A percentile compares a stretch with the other conserved stretches of the same genome.
Conservation (phyloP, 1,140 invertebrate genomes). For the Bombus sibiricus region DNA sequence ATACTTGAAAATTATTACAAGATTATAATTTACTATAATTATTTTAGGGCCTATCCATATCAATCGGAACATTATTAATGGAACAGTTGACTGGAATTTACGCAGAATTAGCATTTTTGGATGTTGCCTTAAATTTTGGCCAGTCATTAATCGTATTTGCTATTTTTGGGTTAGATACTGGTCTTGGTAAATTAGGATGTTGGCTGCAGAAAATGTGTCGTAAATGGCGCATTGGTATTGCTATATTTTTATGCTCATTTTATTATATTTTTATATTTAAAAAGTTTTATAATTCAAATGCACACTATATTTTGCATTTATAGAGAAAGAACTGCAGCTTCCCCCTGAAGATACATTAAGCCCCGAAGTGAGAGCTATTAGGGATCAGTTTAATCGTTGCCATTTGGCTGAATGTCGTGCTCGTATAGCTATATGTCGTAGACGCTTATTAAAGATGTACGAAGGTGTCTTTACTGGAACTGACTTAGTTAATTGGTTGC, state of each 20-base stretch:
- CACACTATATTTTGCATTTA: conserved; percentile 20
- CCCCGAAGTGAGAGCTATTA: conserved; percentile 90
- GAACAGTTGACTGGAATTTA: conserved; percentile 94
- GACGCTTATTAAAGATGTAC: conserved; percentile 89
- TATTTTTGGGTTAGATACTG: conserved; percentile 93
- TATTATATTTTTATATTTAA: neutral
- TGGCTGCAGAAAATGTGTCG: conserved; percentile 73
- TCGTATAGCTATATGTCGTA: conserved; percentile 87
- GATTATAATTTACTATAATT: conserved; percentile 11
- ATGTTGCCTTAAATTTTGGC: conserved; percentile 94
- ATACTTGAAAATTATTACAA: conserved; percentile 7
- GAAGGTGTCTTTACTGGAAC: conserved; percentile 91
- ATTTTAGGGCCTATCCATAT: conserved; percentile 89
- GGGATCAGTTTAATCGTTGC: conserved; percentile 94
- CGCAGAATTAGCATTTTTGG: conserved; percentile 94
- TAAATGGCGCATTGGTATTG: conserved; percentile 71
- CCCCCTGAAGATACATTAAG: conserved; percentile 89
- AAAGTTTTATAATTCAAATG: neutral
- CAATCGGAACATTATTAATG: conserved; percentile 92
- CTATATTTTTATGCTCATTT: conserved; percentile 17
- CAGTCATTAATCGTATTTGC: conserved; percentile 93
- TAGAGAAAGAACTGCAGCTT: conserved; percentile 80
- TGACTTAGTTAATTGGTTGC: conserved; percentile 93
- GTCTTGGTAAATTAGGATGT: conserved; percentile 74
- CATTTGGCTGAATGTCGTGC: conserved; percentile 91